These are phyloP conservation scores for Rhinoptilus africanus DNA, from an alignment of 2,113 vertebrate genomes.

Conservation along the genomic window DNA sequence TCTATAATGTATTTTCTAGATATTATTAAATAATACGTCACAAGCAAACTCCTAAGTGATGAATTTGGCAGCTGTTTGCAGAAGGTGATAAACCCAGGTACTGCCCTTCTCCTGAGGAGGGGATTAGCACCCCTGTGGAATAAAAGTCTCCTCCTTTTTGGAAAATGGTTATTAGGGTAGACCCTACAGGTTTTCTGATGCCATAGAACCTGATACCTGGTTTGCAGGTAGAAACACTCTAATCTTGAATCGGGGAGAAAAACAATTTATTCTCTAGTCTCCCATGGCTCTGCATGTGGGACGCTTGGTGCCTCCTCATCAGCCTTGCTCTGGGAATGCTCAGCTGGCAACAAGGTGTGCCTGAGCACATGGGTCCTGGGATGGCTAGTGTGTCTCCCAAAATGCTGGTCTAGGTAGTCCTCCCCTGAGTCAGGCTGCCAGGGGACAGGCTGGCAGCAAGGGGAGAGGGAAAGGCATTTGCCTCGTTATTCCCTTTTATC, in stretches of 20 bases:
- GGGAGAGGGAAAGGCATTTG: background rate
- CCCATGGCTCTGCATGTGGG: background rate
- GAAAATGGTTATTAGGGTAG: background rate
- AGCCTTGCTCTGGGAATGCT: background rate
- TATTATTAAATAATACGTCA: slow-evolving; percentile 38
- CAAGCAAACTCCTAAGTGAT: slow-evolving; percentile 7
- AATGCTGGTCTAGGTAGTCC: background rate
- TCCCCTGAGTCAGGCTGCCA: background rate
- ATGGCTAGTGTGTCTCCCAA: fast-evolving
- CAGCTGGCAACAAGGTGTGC: background rate
- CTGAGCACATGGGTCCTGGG: background rate
- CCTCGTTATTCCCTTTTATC: background rate
- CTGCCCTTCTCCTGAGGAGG: background rate
- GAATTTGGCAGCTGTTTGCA: slow-evolving; percentile 1
- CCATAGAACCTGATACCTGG: background rate
- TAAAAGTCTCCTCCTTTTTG: background rate
- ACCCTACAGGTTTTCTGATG: background rate
- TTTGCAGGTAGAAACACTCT: background rate
- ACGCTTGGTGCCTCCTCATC: background rate
- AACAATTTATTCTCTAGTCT: background rate
- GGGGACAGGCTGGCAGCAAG: background rate
- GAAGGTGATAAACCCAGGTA: background rate
- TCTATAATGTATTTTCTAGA: slow-evolving; percentile 24
- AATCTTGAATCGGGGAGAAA: background rate
- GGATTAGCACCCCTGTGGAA: background rate